Conservation (phyloP, 92 coral and sea anemone genomes). For the Bergia sp. region DNA sequence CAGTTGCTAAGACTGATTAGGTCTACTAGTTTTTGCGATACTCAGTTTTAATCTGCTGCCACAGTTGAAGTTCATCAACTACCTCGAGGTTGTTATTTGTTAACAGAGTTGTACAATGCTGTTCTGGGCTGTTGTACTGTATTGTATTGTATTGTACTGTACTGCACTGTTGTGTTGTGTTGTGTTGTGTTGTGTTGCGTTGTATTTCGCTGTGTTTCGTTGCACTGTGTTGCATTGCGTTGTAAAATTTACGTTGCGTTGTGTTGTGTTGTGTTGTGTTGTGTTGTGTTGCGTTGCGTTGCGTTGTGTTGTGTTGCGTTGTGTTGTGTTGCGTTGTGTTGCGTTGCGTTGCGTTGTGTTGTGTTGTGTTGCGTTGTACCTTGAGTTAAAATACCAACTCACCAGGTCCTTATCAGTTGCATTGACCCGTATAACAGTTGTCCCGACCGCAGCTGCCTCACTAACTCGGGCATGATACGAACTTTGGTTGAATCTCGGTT, state of each 20-base stretch:
- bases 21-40: too few species aligned
- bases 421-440: conserved; percentile 70
- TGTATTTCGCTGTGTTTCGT: not conserved
- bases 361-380: not conserved
- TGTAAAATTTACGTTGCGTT: not conserved
- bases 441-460: conserved; percentile 76
- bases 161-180: not conserved
- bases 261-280: not conserved
- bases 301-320: not conserved
- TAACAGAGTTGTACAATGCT: not conserved
- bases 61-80: too few species aligned
- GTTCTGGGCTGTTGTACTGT: not conserved
- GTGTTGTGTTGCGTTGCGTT: not conserved
- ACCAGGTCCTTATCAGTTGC: conserved; percentile 81
- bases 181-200: too few species aligned
- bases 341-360: not conserved
- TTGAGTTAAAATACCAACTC: not conserved
- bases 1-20: not conserved
- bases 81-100: not conserved
- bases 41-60: too few species aligned
- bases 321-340: not conserved
- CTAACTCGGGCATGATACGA: conserved; percentile 61
- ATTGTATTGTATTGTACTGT: not conserved
- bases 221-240: not conserved
- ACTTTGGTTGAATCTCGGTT: conserved; percentile 67